Base-by-base conservation (phyloP, 2,888 invertebrate genomes). In the Geophilus truncorum region DNA sequence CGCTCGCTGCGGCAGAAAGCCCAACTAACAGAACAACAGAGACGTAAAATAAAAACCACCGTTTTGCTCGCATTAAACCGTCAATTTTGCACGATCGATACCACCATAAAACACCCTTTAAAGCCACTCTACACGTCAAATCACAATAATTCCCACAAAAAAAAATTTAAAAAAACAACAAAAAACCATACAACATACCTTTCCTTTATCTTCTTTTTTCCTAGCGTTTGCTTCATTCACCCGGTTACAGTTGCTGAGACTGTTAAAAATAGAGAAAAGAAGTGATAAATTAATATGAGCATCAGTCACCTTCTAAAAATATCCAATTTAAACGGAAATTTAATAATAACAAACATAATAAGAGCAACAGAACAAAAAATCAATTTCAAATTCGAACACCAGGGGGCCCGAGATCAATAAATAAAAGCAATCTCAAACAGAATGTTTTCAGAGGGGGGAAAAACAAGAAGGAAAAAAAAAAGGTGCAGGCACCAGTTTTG, bases 191-290 rank as follows among this genome's bases (percentile, higher is more conserved):
- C n/a, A 70, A 28, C 70, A 10, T 70, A 70, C 70, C 70, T 70
- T 70, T 70, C 70, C 28, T 70, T 70, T 28, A 70, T 15, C 70
- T 70, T 70, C 70, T 70, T 28, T 70, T 70, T 70, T 70, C 70
- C 70, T 70, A 70, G 12, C 28, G 28, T 10, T 28, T 70, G 70
- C 70, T 70, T 70, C 70, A 70, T 70, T 70, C 70, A 70, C 25
- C 70, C 25, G 70, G 70, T 70, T 25, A n/a, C 70, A 0, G n/a
- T 70, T 70, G 28, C 28, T n/a, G 28, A 70, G 28, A 70, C 70
- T 70, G 12, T n/a, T 0, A 70, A 70, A 70, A 51, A 70, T 2
- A 70, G 0, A 70, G 0, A 62, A 1, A 23, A 62, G n/a, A n/a
- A n/a, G n/a, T n/a, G n/a, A n/a, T n/a, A 28, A 28, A 70, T 25